A percentile compares a stretch with the other conserved stretches of the same genome.
Conservation (phyloP, 2,888 invertebrate genomes). For the Rugalucina vietnamica region DNA sequence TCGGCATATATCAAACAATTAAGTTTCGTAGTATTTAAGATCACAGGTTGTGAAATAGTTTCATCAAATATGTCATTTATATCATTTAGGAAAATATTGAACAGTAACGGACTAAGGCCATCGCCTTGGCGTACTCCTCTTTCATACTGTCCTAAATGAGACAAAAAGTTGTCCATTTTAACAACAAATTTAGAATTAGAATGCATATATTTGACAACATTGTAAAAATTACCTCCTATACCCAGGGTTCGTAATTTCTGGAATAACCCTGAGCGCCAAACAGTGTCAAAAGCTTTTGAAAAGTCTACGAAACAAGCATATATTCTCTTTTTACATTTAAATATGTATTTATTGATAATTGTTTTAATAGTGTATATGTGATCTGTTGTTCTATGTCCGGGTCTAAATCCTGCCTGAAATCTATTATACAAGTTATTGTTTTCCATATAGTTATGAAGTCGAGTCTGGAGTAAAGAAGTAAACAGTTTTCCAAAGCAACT, state of each 20-base stretch:
- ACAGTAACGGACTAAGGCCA: too few relatives aligned
- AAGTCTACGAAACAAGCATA: neutral
- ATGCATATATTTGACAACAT: too few relatives aligned
- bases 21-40: slow-evolving; percentile 10
- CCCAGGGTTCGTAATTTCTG: neutral
- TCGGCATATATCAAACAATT: slow-evolving; percentile 13
- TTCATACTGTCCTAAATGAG: too few relatives aligned
- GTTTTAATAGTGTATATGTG: neutral
- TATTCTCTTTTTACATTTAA: neutral
- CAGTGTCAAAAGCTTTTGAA: too few relatives aligned
- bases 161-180: neutral
- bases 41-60: neutral
- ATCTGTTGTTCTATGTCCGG: neutral
- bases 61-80: neutral
- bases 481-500: neutral
- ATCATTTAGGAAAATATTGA: too few relatives aligned
- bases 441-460: neutral
- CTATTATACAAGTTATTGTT: neutral
- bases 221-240: neutral
- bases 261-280: neutral
- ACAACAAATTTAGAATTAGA: neutral
- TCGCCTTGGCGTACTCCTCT: neutral
- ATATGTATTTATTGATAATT: neutral
- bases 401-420: neutral
- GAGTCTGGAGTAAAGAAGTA: neutral